Evolutionary conservation across 2,113 vertebrate species (phyloP).

Genomic region (Menura novaehollandiae): DNA sequence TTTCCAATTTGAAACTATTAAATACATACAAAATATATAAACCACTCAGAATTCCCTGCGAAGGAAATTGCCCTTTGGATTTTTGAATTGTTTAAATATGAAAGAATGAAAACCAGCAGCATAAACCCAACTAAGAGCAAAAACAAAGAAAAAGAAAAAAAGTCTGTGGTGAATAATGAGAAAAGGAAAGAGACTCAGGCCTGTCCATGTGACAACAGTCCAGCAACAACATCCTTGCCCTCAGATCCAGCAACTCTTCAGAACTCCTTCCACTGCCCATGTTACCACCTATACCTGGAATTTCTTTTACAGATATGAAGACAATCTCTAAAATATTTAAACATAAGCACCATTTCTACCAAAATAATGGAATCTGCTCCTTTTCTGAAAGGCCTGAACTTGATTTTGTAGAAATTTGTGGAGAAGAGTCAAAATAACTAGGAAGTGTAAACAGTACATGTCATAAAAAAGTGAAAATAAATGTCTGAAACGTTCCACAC

Average conservation of each 20-base stretch:
- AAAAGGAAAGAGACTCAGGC: background rate
- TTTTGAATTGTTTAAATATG: background rate
- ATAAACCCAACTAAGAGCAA: background rate
- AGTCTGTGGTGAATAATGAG: background rate
- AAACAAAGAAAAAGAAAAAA: background rate
- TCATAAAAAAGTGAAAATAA: background rate
- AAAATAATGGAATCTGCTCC: background rate
- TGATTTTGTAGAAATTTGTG: background rate
- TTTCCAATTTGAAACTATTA: background rate
- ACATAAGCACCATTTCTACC: background rate
- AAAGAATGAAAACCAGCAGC: background rate
- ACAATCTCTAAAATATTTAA: background rate
- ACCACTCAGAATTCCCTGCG: background rate
- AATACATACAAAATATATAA: background rate
- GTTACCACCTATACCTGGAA: background rate
- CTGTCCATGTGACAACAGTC: background rate
- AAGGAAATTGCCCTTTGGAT: background rate
- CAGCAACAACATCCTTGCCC: background rate
- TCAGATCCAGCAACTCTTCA: background rate
- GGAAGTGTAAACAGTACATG: accelerated
- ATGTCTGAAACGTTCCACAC: background rate
- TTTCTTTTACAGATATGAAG: background rate
- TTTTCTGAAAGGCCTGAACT: background rate
- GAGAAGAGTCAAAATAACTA: background rate
- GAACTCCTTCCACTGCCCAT: background rate